phyloP scores from a whole-genome alignment of 2,113 vertebrate genomes.

The Cyanistes caeruleus region DNA sequence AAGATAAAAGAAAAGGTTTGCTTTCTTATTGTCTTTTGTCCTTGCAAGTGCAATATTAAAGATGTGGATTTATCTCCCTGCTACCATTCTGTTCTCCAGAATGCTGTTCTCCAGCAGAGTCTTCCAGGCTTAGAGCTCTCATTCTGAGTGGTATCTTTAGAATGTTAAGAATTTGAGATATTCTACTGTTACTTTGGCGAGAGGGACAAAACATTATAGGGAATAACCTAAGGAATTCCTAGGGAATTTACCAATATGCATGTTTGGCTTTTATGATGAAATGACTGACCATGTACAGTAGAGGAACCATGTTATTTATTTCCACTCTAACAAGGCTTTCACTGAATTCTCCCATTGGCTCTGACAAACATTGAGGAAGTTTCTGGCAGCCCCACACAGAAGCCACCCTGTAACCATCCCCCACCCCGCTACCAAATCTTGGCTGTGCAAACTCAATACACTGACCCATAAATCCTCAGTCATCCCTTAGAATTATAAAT shows the following conservation, averaged over 20 bases:
- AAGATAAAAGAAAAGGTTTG: not conserved
- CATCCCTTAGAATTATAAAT: not conserved
- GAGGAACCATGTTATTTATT: not conserved
- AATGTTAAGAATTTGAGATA: not conserved
- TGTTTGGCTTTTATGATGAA: not conserved
- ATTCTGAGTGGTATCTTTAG: not conserved
- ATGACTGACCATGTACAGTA: accelerated
- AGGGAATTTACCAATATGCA: not conserved
- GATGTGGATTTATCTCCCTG: not conserved
- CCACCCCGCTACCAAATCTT: accelerated
- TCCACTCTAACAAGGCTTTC: not conserved
- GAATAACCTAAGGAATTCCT: not conserved
- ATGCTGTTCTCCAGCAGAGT: too few relatives aligned
- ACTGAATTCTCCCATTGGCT: not conserved
- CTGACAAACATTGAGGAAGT: not conserved
- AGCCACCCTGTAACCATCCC: not conserved
- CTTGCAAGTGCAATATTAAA: not conserved
- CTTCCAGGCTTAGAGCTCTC: not conserved
- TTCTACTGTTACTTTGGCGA: not conserved
- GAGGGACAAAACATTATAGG: not conserved
- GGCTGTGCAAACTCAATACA: not conserved
- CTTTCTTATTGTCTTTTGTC: not conserved
- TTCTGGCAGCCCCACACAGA: not conserved
- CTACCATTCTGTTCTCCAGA: not conserved
- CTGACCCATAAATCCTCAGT: not conserved